Conservation (phyloP, 1,140 invertebrate species). For the Sycophila sp. region DNA sequence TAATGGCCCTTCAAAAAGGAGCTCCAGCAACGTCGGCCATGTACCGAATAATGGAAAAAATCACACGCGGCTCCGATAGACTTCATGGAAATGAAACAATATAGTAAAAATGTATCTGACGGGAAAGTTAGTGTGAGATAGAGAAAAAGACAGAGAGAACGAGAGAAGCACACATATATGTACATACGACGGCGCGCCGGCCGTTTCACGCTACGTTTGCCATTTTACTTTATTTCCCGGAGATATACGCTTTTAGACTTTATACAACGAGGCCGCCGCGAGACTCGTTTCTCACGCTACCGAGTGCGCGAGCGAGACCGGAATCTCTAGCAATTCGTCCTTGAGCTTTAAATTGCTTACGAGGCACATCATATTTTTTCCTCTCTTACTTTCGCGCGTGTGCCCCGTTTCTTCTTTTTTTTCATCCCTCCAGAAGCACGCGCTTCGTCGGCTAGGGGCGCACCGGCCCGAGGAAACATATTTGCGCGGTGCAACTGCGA, state of each 20-base stretch:
- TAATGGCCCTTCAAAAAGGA: too few species aligned
- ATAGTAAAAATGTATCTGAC: slow-evolving; percentile 55
- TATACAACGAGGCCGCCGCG: slow-evolving; percentile 36
- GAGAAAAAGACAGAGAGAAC: background rate
- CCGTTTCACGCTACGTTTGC: slow-evolving; percentile 59
- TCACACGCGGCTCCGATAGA: too few species aligned
- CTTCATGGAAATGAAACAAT: slow-evolving; percentile 50
- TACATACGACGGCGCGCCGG: slow-evolving; percentile 33
- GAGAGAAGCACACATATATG: slow-evolving; percentile 22
- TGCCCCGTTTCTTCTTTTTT: background rate
- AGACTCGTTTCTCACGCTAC: background rate
- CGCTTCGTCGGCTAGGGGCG: too few species aligned
- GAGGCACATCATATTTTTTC: slow-evolving; percentile 34
- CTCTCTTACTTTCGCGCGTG: background rate
- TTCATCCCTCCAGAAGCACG: background rate
- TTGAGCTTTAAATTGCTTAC: slow-evolving; percentile 38
- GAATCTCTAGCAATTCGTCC: slow-evolving; percentile 30
- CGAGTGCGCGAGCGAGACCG: background rate
- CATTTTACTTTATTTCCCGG: slow-evolving; percentile 59
- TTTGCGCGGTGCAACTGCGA: slow-evolving; percentile 15
- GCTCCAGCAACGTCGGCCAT: too few species aligned
- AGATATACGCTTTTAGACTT: slow-evolving; percentile 58
- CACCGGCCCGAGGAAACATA: slow-evolving; percentile 11
- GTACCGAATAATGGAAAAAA: too few species aligned
- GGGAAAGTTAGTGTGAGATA: slow-evolving; percentile 43